Percentiles rank a stretch among this genome's conserved stretches.
Evolutionary conservation across 2,113 vertebrate species (phyloP).

Genomic region (Ceyx cyanopectus): DNA sequence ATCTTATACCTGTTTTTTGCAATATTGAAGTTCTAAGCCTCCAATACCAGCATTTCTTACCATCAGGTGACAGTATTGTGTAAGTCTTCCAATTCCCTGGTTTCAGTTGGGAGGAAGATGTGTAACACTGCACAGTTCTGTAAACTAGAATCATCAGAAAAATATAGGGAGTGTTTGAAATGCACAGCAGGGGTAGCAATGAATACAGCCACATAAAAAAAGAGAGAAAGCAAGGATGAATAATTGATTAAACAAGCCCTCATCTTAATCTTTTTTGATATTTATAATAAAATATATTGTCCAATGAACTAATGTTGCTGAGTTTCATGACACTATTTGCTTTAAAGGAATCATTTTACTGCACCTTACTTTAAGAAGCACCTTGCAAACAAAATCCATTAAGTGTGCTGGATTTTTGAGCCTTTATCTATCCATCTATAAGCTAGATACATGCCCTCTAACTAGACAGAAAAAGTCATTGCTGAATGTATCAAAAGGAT

Average conservation of each 20-base stretch:
- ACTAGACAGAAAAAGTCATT: neutral
- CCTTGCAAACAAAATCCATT: neutral
- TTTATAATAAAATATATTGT: neutral
- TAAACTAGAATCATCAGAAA: neutral
- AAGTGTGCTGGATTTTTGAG: neutral
- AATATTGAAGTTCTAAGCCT: neutral
- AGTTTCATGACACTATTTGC: neutral
- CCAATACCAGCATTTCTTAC: neutral
- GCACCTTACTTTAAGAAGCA: neutral
- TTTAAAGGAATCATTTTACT: neutral
- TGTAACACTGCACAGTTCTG: neutral
- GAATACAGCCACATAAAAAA: neutral
- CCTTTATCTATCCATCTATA: neutral
- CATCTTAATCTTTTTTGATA: neutral
- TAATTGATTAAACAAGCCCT: neutral
- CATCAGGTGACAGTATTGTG: neutral
- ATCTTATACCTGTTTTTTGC: neutral
- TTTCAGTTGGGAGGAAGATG: rapidly evolving
- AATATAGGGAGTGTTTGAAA: neutral
- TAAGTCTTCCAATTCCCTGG: neutral
- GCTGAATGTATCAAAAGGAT: neutral
- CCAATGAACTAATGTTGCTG: neutral
- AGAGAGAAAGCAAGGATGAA: neutral
- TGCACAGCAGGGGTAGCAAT: neutral
- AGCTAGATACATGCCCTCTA: neutral